Conservation (phyloP, 2,888 invertebrate species). For the Globia sparganii region DNA sequence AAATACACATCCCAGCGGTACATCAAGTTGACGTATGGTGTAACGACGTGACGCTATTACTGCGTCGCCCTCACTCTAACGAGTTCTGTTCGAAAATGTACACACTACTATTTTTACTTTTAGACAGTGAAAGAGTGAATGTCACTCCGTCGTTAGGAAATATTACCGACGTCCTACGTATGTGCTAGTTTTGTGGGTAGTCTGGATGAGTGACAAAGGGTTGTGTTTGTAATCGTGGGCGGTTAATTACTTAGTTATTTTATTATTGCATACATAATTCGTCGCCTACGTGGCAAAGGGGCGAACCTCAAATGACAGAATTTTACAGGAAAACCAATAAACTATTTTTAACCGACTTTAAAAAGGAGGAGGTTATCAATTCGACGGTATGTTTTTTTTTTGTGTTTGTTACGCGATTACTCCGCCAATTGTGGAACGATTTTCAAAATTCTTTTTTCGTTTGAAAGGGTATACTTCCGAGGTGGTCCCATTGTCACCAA, state of each 20-base stretch:
- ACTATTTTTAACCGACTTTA: too few species aligned
- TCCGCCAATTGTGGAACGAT: too few species aligned
- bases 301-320: too few species aligned
- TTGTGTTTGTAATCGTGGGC: neutral
- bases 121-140: neutral
- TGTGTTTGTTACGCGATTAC: too few species aligned
- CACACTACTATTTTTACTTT: neutral
- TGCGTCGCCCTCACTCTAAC: neutral
- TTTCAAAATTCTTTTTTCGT: too few species aligned
- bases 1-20: neutral
- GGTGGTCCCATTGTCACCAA: too few species aligned
- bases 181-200: neutral
- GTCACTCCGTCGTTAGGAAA: neutral
- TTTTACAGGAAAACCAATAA: too few species aligned
- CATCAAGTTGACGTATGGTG: conserved; percentile 5
- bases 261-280: neutral
- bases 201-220: neutral
- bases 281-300: too few species aligned
- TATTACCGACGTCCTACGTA: neutral
- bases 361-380: too few species aligned
- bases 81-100: neutral
- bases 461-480: too few species aligned
- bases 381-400: too few species aligned
- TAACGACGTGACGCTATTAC: neutral
- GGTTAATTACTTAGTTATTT: neutral